Evolutionary conservation across 2,888 invertebrate genomes (phyloP).

Genomic region (Drosophila peninsularis): DNA sequence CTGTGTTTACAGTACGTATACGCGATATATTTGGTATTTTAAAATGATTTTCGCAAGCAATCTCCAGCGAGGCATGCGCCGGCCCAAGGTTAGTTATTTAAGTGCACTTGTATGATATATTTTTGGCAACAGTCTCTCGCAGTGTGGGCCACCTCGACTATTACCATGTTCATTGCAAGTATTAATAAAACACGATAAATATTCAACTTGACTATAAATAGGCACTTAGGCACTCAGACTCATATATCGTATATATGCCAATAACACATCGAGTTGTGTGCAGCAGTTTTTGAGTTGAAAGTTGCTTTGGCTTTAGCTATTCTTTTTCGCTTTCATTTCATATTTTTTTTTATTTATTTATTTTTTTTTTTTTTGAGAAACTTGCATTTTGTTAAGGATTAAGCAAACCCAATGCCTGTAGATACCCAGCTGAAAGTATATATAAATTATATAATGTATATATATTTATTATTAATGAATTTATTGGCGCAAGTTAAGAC

Average conservation of each 20-base stretch:
- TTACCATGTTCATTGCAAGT: constrained; percentile 42
- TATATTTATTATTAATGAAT: constrained; percentile 18
- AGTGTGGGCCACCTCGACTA: constrained; percentile 15
- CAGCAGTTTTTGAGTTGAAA: constrained; percentile 27
- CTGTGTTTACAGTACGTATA: constrained; percentile 22
- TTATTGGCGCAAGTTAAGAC: constrained; percentile 41
- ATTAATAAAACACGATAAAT: constrained; percentile 55
- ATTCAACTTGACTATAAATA: constrained; percentile 51
- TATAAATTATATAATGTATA: constrained; percentile 21
- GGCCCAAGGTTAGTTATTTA: constrained; percentile 34
- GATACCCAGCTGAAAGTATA: constrained; percentile 23
- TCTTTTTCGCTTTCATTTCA: not conserved
- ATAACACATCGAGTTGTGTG: constrained; percentile 49
- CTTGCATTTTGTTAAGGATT: constrained; percentile 34
- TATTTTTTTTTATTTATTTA: too few relatives aligned
- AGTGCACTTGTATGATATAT: constrained; percentile 32
- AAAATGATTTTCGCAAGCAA: constrained; percentile 11
- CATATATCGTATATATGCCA: constrained; percentile 39
- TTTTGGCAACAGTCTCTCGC: constrained; percentile 17
- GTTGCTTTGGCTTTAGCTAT: constrained; percentile 26
- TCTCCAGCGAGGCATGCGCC: constrained; percentile 21
- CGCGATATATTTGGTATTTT: constrained; percentile 15
- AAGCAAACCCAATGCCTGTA: constrained; percentile 72
- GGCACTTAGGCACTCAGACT: constrained; percentile 48
- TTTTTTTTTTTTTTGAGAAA: too few relatives aligned